Evolutionary conservation across 2,888 invertebrate species (phyloP).

Genomic region (Allygus modestus): DNA sequence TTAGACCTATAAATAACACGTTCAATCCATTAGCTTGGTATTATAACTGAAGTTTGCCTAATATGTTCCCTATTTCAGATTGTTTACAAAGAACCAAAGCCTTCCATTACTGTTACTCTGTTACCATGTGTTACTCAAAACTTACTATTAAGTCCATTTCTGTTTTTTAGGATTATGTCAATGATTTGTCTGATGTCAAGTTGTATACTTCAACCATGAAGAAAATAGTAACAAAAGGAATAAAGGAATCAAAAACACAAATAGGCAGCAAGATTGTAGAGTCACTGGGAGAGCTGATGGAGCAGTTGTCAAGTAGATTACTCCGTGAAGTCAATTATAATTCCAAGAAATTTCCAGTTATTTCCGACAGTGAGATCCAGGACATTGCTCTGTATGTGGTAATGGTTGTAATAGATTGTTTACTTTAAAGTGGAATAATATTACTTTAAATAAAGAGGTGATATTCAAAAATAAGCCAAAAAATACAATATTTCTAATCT

Average conservation of each 20-base stretch:
- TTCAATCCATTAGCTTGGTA: no score
- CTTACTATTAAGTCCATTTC: background rate
- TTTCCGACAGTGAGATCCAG: background rate
- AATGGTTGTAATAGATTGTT: background rate
- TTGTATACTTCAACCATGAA: slow-evolving; percentile 21
- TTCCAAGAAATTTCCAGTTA: background rate
- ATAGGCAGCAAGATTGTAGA: slow-evolving; percentile 33
- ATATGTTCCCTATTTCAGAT: no score
- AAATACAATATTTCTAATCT: no score
- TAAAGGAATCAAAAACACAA: background rate
- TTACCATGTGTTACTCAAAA: no score
- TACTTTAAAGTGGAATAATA: no score
- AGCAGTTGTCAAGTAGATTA: background rate
- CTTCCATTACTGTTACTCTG: no score
- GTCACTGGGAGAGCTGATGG: background rate
- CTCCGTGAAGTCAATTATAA: background rate
- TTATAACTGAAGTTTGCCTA: no score
- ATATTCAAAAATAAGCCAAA: no score
- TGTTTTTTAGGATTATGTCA: slow-evolving; percentile 13
- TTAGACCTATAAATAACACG: no score
- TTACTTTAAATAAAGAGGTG: no score
- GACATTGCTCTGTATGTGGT: slow-evolving; percentile 32
- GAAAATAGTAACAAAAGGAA: slow-evolving; percentile 27
- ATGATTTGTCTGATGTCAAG: slow-evolving; percentile 47
- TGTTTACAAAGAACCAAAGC: no score